phyloP scores from a whole-genome alignment of 2,797 vertebrate species.

The Todus mexicanus region DNA sequence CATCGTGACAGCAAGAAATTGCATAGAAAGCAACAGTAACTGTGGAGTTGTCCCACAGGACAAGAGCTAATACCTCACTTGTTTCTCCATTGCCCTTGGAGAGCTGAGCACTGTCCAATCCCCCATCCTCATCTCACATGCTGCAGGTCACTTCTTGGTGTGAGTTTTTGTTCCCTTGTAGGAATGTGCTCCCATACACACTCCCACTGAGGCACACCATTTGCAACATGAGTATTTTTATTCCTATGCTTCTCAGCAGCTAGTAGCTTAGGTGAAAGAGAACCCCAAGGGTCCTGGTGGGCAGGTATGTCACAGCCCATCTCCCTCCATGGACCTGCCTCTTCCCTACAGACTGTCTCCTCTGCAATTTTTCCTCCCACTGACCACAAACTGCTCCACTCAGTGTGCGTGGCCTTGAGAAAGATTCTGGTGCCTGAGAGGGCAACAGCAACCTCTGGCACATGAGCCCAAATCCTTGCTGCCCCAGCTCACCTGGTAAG shows the following conservation, averaged over 20 bases:
- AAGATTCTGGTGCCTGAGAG: background rate
- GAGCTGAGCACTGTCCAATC: background rate
- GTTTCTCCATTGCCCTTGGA: background rate
- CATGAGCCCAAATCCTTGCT: too few relatives aligned
- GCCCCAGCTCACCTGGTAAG: slow-evolving; percentile 83
- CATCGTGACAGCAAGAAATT: background rate
- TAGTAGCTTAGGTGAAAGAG: background rate
- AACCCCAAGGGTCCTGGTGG: background rate
- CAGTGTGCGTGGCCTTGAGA: fast-evolving
- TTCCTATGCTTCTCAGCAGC: background rate
- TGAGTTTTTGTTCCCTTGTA: background rate
- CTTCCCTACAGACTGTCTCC: background rate
- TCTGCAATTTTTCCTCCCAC: background rate
- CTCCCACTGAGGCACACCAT: background rate
- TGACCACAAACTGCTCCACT: background rate
- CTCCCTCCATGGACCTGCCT: background rate
- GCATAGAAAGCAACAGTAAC: background rate
- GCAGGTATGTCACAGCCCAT: background rate
- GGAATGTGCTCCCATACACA: background rate
- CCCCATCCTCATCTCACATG: background rate
- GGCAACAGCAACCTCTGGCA: background rate
- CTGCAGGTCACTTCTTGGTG: background rate
- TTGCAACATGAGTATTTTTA: background rate
- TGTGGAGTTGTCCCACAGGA: background rate
- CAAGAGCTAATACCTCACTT: background rate